Base-by-base conservation (phyloP, 2,888 invertebrate genomes). In the Sesia apiformis region DNA sequence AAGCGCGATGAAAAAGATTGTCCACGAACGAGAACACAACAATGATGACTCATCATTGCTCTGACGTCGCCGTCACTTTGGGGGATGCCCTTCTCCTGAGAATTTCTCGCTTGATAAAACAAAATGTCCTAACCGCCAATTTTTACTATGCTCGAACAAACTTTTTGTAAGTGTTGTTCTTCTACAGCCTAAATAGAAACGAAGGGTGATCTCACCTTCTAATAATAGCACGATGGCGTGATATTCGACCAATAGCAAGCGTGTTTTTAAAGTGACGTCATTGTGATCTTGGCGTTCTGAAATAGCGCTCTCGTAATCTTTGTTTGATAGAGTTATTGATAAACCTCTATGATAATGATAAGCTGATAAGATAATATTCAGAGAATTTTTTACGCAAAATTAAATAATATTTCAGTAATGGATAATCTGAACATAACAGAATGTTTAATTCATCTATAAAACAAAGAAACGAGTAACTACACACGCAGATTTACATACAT, bases 51-150 rank as follows among this genome's bases (percentile, higher is more conserved):
- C 84, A 86, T 83, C 81, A 71, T 67, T 76, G 75, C 73, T 78
- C 49, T 83, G 84, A 84, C 84, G 84, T 87, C 71, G 68, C 67
- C 71, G 62, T 74, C 72, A 66, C 74, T 80, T 83, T 78, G 87
- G 88, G 87, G 87, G 87, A 87, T 87, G 84, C 87, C 88, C 87
- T 85, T 84, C 81, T 85, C 80, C 69, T 71, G 62, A 78, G 77
- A 81, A 81, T 75, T 80, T 75, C 65, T 67, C 46, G 58, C 52
- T 55, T 56, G 53, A 58, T 60, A 60, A 60, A 65, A 63, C 70
- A 58, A 81, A 84, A 85, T 60, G 80, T 64, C 82, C 4, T 81
- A 88, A 73, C 70, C 61, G 74, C 77, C 81, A 41, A 58, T 61
- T 60, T 60, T 63, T 70, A 62, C 55, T 63, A 61, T 65, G 56